These are phyloP conservation scores for Anticlea derivata DNA, from an alignment of 2,888 invertebrate genomes.

Conservation along the genomic window DNA sequence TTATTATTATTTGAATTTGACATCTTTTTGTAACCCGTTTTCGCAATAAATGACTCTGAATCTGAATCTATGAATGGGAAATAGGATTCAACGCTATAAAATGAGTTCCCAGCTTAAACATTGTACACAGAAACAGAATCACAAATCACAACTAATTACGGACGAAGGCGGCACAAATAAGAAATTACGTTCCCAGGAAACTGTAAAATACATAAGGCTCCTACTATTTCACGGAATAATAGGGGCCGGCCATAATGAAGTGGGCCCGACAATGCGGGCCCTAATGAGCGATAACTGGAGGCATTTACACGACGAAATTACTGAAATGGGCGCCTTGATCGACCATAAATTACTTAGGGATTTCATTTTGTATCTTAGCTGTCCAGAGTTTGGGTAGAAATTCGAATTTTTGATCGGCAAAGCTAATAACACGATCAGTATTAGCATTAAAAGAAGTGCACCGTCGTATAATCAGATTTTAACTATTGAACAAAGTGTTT, in stretches of 20 bases:
- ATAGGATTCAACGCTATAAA: neutral
- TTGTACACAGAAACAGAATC: slow-evolving; percentile 16
- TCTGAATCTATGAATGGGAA: no score
- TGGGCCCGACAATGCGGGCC: slow-evolving; percentile 45
- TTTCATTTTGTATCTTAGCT: slow-evolving; percentile 36
- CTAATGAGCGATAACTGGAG: slow-evolving; percentile 53
- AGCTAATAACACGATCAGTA: no score
- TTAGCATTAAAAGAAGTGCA: no score
- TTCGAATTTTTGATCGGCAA: no score
- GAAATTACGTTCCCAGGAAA: slow-evolving; percentile 32
- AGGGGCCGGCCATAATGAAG: slow-evolving; percentile 45
- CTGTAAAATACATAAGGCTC: slow-evolving; percentile 31
- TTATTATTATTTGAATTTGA: no score
- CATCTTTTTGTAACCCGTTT: no score
- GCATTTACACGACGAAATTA: slow-evolving; percentile 42
- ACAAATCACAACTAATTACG: slow-evolving; percentile 36
- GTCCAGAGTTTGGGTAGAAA: no score
- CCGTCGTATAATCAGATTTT: no score
- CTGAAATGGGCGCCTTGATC: slow-evolving; percentile 44
- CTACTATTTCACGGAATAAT: slow-evolving; percentile 35
- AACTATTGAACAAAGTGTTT: no score
- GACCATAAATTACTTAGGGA: slow-evolving; percentile 40
- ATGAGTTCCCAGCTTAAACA: neutral
- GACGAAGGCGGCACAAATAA: slow-evolving; percentile 32
- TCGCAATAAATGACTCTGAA: no score